phyloP scores from a whole-genome alignment of 2,888 invertebrate genomes.

The Caenorhabditis panamensis region DNA sequence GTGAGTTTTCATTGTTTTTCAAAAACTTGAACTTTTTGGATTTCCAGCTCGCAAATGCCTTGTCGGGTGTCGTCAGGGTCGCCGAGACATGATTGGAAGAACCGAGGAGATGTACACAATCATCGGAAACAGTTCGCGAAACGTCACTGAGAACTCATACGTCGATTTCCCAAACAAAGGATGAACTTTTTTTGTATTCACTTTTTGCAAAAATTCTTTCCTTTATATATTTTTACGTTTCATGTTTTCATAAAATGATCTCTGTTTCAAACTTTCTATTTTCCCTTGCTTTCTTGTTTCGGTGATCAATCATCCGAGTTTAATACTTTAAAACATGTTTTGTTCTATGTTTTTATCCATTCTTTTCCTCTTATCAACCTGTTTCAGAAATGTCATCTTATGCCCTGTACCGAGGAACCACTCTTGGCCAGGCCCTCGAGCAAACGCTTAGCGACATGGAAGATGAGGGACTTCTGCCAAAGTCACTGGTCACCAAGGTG shows the following conservation, averaged over 20 bases:
- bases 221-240: background rate
- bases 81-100: constrained; percentile 28
- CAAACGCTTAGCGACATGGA: constrained; percentile 94
- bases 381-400: constrained; percentile 84
- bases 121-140: constrained; percentile 8
- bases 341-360: background rate
- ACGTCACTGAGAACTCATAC: constrained; percentile 5
- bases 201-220: background rate
- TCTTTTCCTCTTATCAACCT: background rate
- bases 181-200: background rate
- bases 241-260: background rate
- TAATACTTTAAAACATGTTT: background rate
- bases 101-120: constrained; percentile 46
- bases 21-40: background rate
- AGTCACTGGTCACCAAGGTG: constrained; percentile 85
- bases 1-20: constrained; percentile 21
- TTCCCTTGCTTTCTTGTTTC: background rate
- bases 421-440: constrained; percentile 95
- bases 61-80: constrained; percentile 34
- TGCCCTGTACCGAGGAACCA: constrained; percentile 97
- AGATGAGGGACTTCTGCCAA: constrained; percentile 62
- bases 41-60: constrained; percentile 52
- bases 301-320: background rate
- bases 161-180: background rate
- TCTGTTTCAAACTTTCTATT: background rate